A percentile compares a stretch with the other conserved stretches of the same genome.
Evolutionary conservation across 2,113 vertebrate species (phyloP).

Genomic region (Gallinago jamesoni): DNA sequence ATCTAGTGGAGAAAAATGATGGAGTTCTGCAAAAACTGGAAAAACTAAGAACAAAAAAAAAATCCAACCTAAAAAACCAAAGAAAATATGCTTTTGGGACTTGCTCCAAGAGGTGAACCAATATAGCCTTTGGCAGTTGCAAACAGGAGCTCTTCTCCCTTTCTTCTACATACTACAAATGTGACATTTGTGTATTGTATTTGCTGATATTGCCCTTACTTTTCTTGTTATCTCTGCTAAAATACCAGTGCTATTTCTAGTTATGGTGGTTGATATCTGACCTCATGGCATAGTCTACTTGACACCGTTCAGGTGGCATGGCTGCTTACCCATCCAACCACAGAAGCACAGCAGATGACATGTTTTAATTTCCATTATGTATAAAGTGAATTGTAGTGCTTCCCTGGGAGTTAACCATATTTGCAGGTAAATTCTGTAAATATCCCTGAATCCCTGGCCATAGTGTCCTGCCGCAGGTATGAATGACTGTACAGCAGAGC

Average conservation of each 20-base stretch:
- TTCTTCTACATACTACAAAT: fast-evolving
- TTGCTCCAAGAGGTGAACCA: neutral
- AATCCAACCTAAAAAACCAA: neutral
- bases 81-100: neutral
- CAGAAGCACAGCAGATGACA: neutral
- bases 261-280: neutral
- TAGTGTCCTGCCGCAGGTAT: neutral
- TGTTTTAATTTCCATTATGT: neutral
- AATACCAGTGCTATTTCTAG: neutral
- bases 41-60: neutral
- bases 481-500: neutral
- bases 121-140: neutral
- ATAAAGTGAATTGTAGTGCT: neutral
- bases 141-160: neutral
- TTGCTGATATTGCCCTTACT: neutral
- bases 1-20: neutral
- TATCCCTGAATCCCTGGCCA: neutral
- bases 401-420: neutral
- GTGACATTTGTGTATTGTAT: neutral
- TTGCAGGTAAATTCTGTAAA: neutral
- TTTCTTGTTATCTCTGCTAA: neutral
- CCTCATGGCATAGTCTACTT: neutral
- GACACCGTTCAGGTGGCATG: neutral
- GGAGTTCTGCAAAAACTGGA: neutral
- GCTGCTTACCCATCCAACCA: neutral